Evolutionary conservation across 1,140 invertebrate genomes (phyloP), one percentile per base, ranked within the genome.

Genomic region (Microplitis demolitor): DNA sequence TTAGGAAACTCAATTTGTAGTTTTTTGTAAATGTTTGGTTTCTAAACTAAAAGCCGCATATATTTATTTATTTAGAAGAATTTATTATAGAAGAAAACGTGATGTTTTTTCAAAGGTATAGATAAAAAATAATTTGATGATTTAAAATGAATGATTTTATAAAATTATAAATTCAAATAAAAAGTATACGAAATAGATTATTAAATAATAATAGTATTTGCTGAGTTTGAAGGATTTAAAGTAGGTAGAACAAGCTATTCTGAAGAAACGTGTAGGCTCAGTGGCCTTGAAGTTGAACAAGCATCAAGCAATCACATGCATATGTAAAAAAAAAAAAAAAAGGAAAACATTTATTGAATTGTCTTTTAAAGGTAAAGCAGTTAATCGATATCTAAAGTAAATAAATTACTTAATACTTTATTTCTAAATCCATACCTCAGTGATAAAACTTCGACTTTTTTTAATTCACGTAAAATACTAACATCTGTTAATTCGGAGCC

Each of bases 401-500:
- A 60, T 61, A 37, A 45, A 33, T 62, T 60, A 16, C 33, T 66
- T 39, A 4, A 66, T 37, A 11, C 9, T 31, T 58, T 61, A 13
- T 35, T 58, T 61, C 5, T 31, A 9, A 67, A 33, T 45, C 78
- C 74, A 87, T 88, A 94, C 93, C 94, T 95, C 78, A 95, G 85
- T 31, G 93, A 93, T 54, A 95, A 83, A 31, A 95, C 93, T 85
- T 95, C 93, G 4, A 95, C 93, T 85, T 92, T 92, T 77, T 89
- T 90, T 91, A 95, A 93, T 81, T 91, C 89, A 73, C 92, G 89
- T 74, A 95, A 84, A 66, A 95, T 89, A 79, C 89, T 93, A 14
- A 95, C 91, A 87, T 95, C 94, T 45, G 89, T 91, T 62, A 95
- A 87, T 88, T 95, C 93, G 74, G 93, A 93, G 24, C 93, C 94